Evolutionary conservation across 2,113 vertebrate genomes (phyloP), one percentile per base, ranked within the genome.

Genomic region (Indicator indicator): DNA sequence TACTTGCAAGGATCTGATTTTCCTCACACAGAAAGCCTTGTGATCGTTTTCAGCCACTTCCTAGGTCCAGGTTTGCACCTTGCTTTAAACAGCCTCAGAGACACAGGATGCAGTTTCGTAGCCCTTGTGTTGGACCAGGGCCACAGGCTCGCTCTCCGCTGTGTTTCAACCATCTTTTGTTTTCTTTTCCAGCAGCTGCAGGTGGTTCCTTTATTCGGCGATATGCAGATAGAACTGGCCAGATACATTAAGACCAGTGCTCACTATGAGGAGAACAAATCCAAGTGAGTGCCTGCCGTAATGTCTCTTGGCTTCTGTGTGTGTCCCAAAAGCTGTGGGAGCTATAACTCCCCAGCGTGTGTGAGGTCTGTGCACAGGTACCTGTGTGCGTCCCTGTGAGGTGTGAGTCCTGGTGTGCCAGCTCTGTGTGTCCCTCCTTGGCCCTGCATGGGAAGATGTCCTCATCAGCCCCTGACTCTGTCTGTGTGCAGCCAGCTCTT

Each of bases 261-360:
- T 97, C 99, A 99, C 98, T 99, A 99, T 84, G 99, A 99, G 98
- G 99, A 99, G 97, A 99, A 99, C 98, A 99, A 99, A 97, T 99
- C 99, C 97, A 99, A 99, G 99, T 99, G 98, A 99, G 99, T 98
- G 95, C 97, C 97, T 98, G 98, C 98, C 98, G 27, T 98, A 98
- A 98, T 98, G 98, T 98, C 97, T 98, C 98, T 98, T 86, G 98
- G 98, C 98, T 98, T 97, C 95, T 89, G 89, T 85, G 91, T 97
- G 92, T 97, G 97, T 97, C 97, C 95, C 11, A 12, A 93, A 85
- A 87, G 90, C 89, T 19, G 23, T 48, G 93, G 90, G 95, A 79
- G 90, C 86, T 4, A 55, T 64, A 14, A 6, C 85, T 90, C 88
- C 68, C 20, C 4, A 33, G 77, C 8, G 54, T 52, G 93, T 2